Evolutionary conservation across 2,113 vertebrate species (phyloP), one percentile per base, ranked within the genome.

Genomic region (Carettochelys insculpta): DNA sequence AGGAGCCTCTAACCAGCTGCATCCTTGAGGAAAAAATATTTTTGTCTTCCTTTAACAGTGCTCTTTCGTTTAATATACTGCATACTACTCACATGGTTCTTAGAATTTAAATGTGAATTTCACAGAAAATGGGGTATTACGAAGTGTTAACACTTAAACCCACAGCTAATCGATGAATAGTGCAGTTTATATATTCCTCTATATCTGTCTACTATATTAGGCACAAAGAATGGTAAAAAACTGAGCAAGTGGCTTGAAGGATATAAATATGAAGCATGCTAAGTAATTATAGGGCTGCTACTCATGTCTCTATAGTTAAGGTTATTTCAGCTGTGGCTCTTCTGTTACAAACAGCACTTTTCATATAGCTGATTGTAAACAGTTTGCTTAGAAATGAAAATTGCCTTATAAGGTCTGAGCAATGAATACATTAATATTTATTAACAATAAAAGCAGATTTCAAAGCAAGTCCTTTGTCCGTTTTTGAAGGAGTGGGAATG

Each of bases 91-190:
- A 87, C 84, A 9, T 11, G 41, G 65, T 41, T 92, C 41, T 91
- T 87, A 82, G 92, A 97, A 97, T 97, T 94, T 95, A 96, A 98
- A 96, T 96, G 94, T 89, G 91, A 94, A 94, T 96, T 95, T 92
- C 80, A 94, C 84, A 93, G 83, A 96, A 94, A 88, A 95, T 53
- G 77, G 91, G 90, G 92, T 77, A 50, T 95, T 97, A 83, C 54
- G 88, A 93, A 96, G 92, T 90, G 95, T 97, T 97, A 97, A 94
- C 93, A 93, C 94, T 96, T 97, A 97, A 97, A 96, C 80, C 80
- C 88, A 82, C 80, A 91, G 54, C 90, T 97, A 97, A 97, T 97
- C 93, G 93, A 90, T 94, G 85, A 94, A 85, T 81, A 94, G 76
- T 51, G 88, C 41, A 54, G 79, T 96, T 78, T 80, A 92, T 90